These are phyloP conservation scores for Falco columbarius DNA, from an alignment of 2,797 vertebrate species.

Conservation along the genomic window DNA sequence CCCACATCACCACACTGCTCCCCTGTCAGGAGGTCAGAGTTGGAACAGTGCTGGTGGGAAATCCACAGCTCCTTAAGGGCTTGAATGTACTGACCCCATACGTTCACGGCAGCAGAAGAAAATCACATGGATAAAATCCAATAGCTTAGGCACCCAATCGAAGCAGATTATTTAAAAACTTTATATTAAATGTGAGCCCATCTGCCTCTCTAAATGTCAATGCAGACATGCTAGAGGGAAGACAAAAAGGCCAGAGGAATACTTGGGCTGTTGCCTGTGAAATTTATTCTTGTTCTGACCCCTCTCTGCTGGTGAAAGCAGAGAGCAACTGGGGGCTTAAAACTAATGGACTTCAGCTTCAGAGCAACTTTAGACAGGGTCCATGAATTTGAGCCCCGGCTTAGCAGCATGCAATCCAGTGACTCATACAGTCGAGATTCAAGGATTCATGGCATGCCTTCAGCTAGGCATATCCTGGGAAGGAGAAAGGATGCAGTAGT, in stretches of 20 bases:
- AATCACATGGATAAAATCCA: neutral
- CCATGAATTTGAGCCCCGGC: slow-evolving; percentile 22
- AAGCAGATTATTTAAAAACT: slow-evolving; percentile 19
- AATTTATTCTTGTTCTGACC: slow-evolving; percentile 28
- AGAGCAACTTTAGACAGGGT: neutral
- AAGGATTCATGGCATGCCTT: neutral
- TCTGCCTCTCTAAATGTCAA: slow-evolving; percentile 29
- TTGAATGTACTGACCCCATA: neutral
- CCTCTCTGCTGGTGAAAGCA: slow-evolving; percentile 1
- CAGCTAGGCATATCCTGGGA: neutral
- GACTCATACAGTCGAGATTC: neutral
- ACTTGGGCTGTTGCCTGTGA: neutral
- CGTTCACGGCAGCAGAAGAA: neutral
- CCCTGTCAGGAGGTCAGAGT: slow-evolving; percentile 33
- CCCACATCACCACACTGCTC: neutral
- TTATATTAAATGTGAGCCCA: slow-evolving; percentile 31
- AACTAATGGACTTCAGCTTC: slow-evolving; percentile 16
- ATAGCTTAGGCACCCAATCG: neutral
- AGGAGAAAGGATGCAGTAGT: neutral
- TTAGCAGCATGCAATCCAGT: neutral
- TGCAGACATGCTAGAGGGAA: slow-evolving; percentile 23
- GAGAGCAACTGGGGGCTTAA: slow-evolving; percentile 7
- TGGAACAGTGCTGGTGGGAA: slow-evolving; percentile 46
- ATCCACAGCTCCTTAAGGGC: neutral
- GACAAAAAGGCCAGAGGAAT: slow-evolving; percentile 27